Evolutionary conservation across 2,113 vertebrate species (phyloP).

Genomic region (Empidonax traillii): DNA sequence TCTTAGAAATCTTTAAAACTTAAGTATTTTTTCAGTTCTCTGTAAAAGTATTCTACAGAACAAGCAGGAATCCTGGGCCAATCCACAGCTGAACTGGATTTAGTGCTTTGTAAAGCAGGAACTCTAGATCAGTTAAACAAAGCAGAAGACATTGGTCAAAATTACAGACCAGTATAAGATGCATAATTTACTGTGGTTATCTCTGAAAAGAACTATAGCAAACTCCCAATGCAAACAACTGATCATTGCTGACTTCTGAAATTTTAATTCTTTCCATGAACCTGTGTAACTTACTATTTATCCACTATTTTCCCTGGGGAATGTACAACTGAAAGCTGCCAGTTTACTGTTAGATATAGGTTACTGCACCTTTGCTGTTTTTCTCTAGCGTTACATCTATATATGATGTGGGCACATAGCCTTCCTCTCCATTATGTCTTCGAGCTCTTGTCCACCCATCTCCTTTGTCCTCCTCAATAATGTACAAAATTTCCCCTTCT

Average conservation of each 20-base stretch:
- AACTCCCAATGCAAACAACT: constrained; percentile 76
- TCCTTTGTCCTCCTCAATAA: constrained; percentile 98
- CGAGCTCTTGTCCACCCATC: constrained; percentile 97
- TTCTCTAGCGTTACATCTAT: constrained; percentile 98
- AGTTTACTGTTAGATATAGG: constrained; percentile 89
- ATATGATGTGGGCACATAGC: constrained; percentile 97
- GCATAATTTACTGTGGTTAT: constrained; percentile 3
- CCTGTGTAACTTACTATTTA: neutral
- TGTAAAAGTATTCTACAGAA: neutral
- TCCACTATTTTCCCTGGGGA: constrained; percentile 30
- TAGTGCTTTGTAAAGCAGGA: constrained; percentile 55
- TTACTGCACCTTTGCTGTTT: constrained; percentile 99
- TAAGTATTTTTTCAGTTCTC: neutral
- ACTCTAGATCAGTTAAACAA: constrained; percentile 47
- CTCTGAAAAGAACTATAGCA: neutral
- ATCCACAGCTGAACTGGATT: neutral
- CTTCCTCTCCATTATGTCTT: constrained; percentile 94
- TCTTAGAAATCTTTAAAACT: neutral
- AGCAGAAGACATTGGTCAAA: constrained; percentile 50
- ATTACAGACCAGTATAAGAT: constrained; percentile 46
- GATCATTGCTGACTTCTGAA: constrained; percentile 18
- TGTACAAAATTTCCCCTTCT: constrained; percentile 93
- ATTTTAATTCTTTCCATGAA: constrained; percentile 37
- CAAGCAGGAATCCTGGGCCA: neutral
- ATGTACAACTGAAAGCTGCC: constrained; percentile 48